A percentile compares a stretch with the other conserved stretches of the same genome.
Evolutionary conservation across 2,797 vertebrate species (phyloP).

Genomic region (Molothrus aeneus): DNA sequence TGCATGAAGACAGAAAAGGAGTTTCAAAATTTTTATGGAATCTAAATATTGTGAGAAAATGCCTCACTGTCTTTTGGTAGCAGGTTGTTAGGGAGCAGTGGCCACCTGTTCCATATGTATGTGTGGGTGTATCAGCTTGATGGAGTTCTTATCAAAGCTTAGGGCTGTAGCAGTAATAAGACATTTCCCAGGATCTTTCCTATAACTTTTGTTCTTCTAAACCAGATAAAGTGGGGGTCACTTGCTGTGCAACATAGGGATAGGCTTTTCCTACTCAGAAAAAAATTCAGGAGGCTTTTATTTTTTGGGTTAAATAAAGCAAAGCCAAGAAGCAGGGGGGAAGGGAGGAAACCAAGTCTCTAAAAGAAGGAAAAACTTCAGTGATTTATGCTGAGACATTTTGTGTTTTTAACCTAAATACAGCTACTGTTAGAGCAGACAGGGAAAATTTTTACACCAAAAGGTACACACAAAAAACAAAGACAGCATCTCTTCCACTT

Average conservation of each 20-base stretch:
- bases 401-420: conserved; percentile 43
- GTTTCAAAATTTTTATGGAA: neutral
- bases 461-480: neutral
- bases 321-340: neutral
- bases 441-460: neutral
- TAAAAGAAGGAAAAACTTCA: conserved; percentile 3
- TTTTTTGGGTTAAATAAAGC: conserved; percentile 34
- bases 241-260: neutral
- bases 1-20: neutral
- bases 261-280: neutral
- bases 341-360: neutral
- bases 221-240: neutral
- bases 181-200: conserved; percentile 19
- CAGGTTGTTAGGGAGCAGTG: conserved; percentile 19
- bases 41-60: neutral
- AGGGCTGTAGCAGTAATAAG: conserved; percentile 6
- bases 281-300: neutral
- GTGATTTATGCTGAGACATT: conserved; percentile 32
- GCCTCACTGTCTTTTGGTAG: neutral
- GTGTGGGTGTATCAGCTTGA: neutral
- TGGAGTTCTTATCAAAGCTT: neutral
- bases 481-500: neutral
- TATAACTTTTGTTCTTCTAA: conserved; percentile 9
- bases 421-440: conserved; percentile 23
- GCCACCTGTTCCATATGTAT: conserved; percentile 23